A percentile compares a stretch with the other conserved stretches of the same genome.
Conservation (phyloP, 2,113 vertebrate species). For the Stegostoma tigrinum region DNA sequence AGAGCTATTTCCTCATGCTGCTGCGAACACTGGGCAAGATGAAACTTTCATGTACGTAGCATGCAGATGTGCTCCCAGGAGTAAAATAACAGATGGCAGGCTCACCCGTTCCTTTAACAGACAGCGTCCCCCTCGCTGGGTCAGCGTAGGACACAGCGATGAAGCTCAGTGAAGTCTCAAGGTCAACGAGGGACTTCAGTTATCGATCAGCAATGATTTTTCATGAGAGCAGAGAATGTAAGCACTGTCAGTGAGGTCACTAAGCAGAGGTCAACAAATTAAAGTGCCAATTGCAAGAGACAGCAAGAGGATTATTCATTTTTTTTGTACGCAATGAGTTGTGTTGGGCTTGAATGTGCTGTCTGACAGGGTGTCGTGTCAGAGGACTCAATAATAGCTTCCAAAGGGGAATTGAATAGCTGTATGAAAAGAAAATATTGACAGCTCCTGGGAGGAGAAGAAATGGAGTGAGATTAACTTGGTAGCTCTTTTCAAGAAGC, state of each 20-base stretch:
- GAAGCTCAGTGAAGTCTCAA: not conserved
- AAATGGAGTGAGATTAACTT: not conserved
- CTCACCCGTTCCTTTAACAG: not conserved
- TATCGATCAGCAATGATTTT: not conserved
- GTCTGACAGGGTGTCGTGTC: not conserved
- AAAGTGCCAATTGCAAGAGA: not conserved
- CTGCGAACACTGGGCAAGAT: not conserved
- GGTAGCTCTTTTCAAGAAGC: not conserved
- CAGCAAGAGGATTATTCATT: not conserved
- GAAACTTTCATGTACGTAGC: not conserved
- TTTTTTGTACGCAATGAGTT: not conserved
- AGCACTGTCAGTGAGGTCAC: not conserved
- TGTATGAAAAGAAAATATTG: not conserved
- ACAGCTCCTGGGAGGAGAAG: too few species aligned
- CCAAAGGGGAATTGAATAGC: not conserved
- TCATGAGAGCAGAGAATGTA: not conserved
- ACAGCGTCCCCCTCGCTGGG: not conserved
- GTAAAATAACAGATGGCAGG: not conserved
- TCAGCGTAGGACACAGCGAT: not conserved
- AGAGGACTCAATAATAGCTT: not conserved
- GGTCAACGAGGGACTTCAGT: not conserved
- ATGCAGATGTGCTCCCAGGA: not conserved
- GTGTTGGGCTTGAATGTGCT: not conserved
- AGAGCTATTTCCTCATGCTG: not conserved
- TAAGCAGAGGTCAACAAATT: not conserved